Conservation (phyloP, 2,113 vertebrate species). For the Serinus canaria region DNA sequence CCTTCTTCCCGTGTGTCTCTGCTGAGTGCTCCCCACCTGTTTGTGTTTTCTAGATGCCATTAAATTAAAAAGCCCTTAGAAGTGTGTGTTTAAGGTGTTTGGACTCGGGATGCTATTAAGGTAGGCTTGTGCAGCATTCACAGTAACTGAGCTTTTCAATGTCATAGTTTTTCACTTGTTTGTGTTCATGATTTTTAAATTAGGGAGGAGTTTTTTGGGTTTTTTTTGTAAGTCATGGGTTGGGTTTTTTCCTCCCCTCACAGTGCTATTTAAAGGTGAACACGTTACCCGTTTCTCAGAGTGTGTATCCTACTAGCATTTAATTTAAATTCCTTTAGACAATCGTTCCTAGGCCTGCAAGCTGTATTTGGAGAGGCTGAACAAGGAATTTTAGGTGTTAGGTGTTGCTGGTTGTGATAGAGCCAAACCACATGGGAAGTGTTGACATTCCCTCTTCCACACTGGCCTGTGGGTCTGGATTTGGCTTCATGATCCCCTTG, state of each 20-base stretch:
- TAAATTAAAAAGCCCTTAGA: conserved; percentile 40
- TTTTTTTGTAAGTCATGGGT: not conserved
- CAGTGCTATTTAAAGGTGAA: conserved; percentile 39
- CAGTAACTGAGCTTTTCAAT: not conserved
- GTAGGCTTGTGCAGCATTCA: conserved; percentile 28
- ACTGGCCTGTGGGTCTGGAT: not conserved
- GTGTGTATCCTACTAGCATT: not conserved
- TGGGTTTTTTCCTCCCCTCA: not conserved
- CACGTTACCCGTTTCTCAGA: not conserved
- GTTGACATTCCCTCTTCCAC: not conserved
- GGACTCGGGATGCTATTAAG: conserved; percentile 15
- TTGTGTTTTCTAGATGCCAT: conserved; percentile 23
- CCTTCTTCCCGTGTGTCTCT: not conserved
- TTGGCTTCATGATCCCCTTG: not conserved
- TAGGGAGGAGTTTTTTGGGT: not conserved
- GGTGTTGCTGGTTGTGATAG: not conserved
- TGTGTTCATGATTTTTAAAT: conserved; percentile 45
- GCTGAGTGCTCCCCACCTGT: not conserved
- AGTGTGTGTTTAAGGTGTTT: conserved; percentile 12
- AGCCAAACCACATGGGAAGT: not conserved
- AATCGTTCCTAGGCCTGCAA: not conserved
- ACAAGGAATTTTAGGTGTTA: not conserved
- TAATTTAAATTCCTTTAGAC: not conserved
- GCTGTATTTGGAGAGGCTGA: not conserved
- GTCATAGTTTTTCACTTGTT: conserved; percentile 36